These are phyloP conservation scores for Stenodera caucasica DNA, from an alignment of 2,888 invertebrate genomes.

Conservation along the genomic window DNA sequence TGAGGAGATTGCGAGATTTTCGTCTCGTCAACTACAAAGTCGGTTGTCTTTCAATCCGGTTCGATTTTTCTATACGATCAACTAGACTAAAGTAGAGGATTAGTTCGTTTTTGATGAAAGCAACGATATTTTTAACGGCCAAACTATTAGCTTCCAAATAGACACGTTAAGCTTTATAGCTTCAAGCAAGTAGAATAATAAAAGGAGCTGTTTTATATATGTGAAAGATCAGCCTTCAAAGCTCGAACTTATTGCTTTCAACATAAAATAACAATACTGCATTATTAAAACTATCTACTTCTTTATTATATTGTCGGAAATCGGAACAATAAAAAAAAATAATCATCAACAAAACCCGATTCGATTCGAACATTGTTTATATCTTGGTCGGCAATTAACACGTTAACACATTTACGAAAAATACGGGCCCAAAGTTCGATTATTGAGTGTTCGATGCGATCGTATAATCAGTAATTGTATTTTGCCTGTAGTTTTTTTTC, in stretches of 20 bases:
- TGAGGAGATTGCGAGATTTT: no score
- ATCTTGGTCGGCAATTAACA: background rate
- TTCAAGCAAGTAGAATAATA: slow-evolving; percentile 3
- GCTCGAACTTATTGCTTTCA: background rate
- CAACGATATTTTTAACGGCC: background rate
- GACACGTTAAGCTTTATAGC: slow-evolving; percentile 5
- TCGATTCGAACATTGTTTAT: background rate
- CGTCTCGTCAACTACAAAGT: no score
- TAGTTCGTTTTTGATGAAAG: background rate
- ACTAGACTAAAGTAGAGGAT: no score
- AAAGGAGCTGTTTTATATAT: slow-evolving; percentile 2
- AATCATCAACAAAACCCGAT: background rate
- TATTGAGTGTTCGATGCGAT: background rate
- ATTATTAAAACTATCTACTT: background rate
- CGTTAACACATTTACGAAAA: background rate
- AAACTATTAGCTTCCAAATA: slow-evolving; percentile 5
- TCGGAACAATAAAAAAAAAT: background rate
- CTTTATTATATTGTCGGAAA: background rate
- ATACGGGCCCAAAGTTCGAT: background rate
- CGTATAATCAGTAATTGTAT: slow-evolving; percentile 6
- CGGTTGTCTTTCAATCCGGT: no score
- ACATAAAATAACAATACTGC: background rate
- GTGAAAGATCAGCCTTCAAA: background rate
- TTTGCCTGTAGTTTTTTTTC: background rate
- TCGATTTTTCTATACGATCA: no score